Conservation (phyloP, 1,140 invertebrate species). For the Euura saliciscinereae region DNA sequence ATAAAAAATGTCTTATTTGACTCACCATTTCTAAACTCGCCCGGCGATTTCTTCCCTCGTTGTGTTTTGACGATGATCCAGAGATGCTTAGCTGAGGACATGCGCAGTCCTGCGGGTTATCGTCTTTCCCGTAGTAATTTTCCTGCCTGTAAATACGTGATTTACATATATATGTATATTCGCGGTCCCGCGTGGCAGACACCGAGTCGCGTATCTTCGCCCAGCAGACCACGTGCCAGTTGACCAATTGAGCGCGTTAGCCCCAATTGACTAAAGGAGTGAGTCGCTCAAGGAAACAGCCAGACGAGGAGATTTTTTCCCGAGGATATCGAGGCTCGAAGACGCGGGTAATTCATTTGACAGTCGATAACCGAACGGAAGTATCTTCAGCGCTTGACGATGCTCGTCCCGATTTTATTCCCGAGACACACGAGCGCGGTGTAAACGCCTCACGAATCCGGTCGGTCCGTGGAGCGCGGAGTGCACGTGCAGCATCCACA, state of each 20-base stretch:
- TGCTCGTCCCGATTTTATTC: neutral
- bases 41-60: neutral
- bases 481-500: neutral
- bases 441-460: too few relatives aligned
- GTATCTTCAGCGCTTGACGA: too few relatives aligned
- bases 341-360: too few relatives aligned
- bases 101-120: neutral
- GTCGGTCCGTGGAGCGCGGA: neutral
- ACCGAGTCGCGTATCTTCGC: too few relatives aligned
- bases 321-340: too few relatives aligned
- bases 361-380: too few relatives aligned
- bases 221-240: too few relatives aligned
- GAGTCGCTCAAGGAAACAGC: neutral
- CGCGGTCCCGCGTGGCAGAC: too few relatives aligned
- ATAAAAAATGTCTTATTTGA: neutral
- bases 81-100: neutral
- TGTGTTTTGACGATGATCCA: neutral
- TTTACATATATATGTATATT: neutral
- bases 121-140: neutral
- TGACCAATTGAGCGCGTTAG: neutral
- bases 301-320: too few relatives aligned
- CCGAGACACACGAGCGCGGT: neutral
- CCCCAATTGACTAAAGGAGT: neutral
- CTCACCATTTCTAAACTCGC: conserved; percentile 3
- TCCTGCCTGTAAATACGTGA: neutral